Evolutionary conservation across 2,797 vertebrate species (phyloP), one percentile per base, ranked within the genome.

Genomic region (Alcedo quadribrachys): DNA sequence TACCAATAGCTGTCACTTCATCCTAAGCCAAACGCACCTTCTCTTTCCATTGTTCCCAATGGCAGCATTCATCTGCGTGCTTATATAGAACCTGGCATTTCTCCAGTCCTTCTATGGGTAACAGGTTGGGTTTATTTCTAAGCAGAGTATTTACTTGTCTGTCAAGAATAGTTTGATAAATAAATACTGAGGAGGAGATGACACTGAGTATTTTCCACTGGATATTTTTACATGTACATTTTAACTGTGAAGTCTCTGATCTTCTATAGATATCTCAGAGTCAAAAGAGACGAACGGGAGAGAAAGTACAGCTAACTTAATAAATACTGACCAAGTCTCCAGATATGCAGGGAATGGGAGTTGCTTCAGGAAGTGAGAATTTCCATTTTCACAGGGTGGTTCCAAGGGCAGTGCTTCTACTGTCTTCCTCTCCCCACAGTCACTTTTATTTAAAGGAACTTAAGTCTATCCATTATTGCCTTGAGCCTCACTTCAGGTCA

Each of bases 371-470:
- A 93, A 77, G 54, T 42, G 45, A 85, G 53, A 89, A 55, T 67
- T 81, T 74, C 57, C 62, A 54, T 86, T 91, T 85, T 73, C 69
- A 60, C 48, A 8, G 67, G 20, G n/a, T 76, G 45, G 50, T 42
- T 94, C 70, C 9, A 73, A 53, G 61, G 57, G 53, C 51, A 42
- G n/a, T 1, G 15, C 55, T 91, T 60, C 80, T 87, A 51, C 66
- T 0, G 0, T 48, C 51, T 87, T 89, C 51, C 78, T 30, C 50
- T 86, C 81, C 53, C 45, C 0, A 0, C 55, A 79, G 70, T 86
- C 61, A 35, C 81, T 88, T 91, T 84, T 83, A 92, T 91, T 91
- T 95, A 90, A 81, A 88, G 71, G 83, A 86, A 82, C 80, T 86
- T n/a, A 63, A 93, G 71, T 87, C 48, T 54, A 91, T 90, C 67